Evolutionary conservation across 2,113 vertebrate genomes (phyloP).

Genomic region (Anoura caudifer): DNA sequence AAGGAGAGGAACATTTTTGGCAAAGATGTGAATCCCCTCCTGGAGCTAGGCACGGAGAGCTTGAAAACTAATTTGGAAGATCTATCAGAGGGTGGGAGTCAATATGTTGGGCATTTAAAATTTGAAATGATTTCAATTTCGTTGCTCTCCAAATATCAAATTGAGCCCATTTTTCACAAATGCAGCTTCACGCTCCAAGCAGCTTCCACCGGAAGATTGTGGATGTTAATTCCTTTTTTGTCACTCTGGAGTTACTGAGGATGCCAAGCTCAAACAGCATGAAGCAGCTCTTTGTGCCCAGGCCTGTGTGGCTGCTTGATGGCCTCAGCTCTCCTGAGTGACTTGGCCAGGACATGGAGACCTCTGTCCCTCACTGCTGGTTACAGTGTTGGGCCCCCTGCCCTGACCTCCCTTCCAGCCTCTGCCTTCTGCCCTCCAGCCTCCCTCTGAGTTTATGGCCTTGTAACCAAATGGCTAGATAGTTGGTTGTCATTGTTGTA

Average conservation of each 20-base stretch:
- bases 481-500: neutral
- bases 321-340: neutral
- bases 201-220: neutral
- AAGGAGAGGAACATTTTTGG: conserved; percentile 37
- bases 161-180: conserved; percentile 63
- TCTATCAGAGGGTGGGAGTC: conserved; percentile 56
- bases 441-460: neutral
- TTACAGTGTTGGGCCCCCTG: neutral
- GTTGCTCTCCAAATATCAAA: conserved; percentile 67
- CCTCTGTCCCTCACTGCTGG: neutral
- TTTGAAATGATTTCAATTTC: conserved; percentile 64
- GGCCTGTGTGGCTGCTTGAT: neutral
- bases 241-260: neutral
- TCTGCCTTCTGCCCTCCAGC: neutral
- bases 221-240: conserved; percentile 27
- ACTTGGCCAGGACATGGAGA: neutral
- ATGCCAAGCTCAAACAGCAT: neutral
- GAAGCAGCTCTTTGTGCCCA: neutral
- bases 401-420: neutral
- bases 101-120: conserved; percentile 63
- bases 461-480: neutral
- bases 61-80: conserved; percentile 49
- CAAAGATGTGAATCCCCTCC: neutral
- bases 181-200: neutral
- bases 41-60: conserved; percentile 8